phyloP scores from a whole-genome alignment of 2,888 invertebrate genomes.

The Myopa tessellatipennis region DNA sequence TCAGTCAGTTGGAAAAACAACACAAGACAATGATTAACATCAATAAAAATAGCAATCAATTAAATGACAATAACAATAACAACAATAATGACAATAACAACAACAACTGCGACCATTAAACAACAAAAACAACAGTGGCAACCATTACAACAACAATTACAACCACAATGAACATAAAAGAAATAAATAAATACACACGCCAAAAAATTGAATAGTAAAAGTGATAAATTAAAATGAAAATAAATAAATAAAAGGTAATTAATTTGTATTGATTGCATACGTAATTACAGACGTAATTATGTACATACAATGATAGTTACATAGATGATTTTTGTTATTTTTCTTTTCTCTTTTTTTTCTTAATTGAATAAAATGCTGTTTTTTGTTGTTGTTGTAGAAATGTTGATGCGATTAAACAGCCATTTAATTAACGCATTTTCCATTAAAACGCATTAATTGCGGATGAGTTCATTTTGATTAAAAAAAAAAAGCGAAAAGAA shows the following conservation, averaged over 20 bases:
- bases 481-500: neutral
- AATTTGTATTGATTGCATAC: constrained; percentile 22
- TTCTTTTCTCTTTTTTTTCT: too few relatives aligned
- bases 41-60: neutral
- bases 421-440: constrained; percentile 64
- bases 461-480: constrained; percentile 53
- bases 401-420: constrained; percentile 48
- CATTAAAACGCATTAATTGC: constrained; percentile 56
- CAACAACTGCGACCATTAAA: neutral
- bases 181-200: neutral
- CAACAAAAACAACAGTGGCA: too few relatives aligned
- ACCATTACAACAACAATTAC: neutral
- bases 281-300: neutral
- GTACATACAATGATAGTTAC: too few relatives aligned
- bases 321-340: too few relatives aligned
- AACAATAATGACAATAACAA: neutral
- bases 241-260: constrained; percentile 7
- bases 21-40: neutral
- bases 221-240: constrained; percentile 7
- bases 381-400: constrained; percentile 8
- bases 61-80: neutral
- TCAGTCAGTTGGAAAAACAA: neutral
- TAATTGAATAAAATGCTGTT: neutral
- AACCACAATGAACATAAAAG: too few relatives aligned
- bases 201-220: neutral